phyloP scores from a whole-genome alignment of 2,888 invertebrate species.

The Panorpa germanica region DNA sequence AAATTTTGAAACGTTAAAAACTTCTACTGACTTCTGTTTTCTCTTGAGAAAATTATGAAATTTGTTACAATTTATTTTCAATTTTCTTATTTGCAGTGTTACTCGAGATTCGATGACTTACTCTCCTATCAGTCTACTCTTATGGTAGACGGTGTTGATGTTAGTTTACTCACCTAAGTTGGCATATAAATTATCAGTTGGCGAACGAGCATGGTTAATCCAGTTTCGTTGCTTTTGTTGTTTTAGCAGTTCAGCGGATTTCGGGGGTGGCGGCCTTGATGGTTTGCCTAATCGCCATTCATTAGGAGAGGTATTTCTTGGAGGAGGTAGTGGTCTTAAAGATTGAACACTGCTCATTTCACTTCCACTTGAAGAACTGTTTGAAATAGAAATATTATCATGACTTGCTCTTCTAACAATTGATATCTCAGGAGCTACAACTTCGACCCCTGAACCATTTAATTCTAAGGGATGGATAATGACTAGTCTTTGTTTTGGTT shows the following conservation, averaged over 20 bases:
- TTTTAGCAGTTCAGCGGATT: conserved; percentile 40
- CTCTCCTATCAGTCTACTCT: too few species aligned
- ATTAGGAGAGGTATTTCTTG: conserved; percentile 33
- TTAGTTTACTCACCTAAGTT: conserved; percentile 54
- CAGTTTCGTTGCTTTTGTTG: conserved; percentile 35
- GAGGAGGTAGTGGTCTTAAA: conserved; percentile 64
- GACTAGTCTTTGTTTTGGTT: conserved; percentile 56
- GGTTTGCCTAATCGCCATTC: conserved; percentile 37
- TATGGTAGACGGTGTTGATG: too few species aligned
- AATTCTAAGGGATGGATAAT: conserved; percentile 79
- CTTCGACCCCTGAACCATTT: conserved; percentile 64
- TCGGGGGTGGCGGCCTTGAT: conserved; percentile 54
- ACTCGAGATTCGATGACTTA: too few species aligned
- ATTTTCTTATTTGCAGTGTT: too few species aligned
- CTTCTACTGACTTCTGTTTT: too few species aligned
- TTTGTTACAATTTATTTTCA: too few species aligned
- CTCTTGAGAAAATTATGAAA: too few species aligned
- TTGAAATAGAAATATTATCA: conserved; percentile 29
- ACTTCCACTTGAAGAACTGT: conserved; percentile 28
- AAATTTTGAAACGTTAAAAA: too few species aligned
- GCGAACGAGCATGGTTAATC: conserved; percentile 21
- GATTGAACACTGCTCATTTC: conserved; percentile 26
- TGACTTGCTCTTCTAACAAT: conserved; percentile 26
- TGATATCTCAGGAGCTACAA: conserved; percentile 38
- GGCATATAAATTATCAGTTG: conserved; percentile 52